phyloP scores from a whole-genome alignment of 2,113 vertebrate genomes.

The Ctenomys sociabilis region DNA sequence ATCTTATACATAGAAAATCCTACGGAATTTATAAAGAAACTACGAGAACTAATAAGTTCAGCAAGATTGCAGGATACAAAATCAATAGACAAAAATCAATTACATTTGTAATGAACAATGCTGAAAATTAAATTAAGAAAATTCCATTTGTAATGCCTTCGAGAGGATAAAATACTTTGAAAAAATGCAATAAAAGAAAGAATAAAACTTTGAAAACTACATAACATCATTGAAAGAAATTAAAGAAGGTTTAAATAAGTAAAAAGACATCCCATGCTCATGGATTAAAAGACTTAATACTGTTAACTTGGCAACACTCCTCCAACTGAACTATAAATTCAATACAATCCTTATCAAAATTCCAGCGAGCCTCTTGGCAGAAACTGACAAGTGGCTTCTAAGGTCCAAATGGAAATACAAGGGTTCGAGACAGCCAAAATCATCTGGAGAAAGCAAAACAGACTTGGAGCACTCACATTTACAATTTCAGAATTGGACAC shows the following conservation, averaged over 20 bases:
- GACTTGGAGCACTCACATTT: background rate
- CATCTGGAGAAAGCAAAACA: background rate
- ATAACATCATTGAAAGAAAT: background rate
- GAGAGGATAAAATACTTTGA: background rate
- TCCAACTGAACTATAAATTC: background rate
- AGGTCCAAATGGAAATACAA: background rate
- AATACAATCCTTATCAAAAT: constrained; percentile 13
- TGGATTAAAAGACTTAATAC: background rate
- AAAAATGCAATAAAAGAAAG: constrained; percentile 28
- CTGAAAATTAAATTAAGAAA: constrained; percentile 51
- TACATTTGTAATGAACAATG: background rate
- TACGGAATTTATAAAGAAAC: background rate
- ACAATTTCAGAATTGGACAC: constrained; percentile 11
- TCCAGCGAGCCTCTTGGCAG: background rate
- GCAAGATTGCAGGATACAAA: background rate
- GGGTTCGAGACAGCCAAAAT: background rate
- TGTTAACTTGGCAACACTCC: background rate
- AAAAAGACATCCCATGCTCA: background rate
- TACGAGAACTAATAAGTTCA: constrained; percentile 4
- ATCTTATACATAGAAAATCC: background rate
- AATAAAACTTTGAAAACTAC: constrained; percentile 16
- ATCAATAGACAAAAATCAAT: background rate
- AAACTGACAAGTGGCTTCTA: background rate
- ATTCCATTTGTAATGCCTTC: background rate
- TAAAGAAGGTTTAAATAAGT: background rate